Conservation (phyloP, 2,113 vertebrate species). For the Brachyhypopomus occidentalis region DNA sequence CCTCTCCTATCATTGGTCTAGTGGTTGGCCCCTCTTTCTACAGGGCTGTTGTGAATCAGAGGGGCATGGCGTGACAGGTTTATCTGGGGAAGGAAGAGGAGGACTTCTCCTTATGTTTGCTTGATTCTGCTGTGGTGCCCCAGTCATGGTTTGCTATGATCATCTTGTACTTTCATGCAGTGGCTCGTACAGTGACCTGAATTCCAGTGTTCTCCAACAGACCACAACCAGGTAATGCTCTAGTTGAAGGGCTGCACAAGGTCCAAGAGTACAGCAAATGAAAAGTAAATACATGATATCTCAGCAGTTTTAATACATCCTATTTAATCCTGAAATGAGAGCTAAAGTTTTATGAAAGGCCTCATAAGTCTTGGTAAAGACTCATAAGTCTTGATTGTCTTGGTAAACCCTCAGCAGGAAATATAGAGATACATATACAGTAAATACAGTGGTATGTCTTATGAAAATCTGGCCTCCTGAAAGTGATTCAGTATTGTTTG, state of each 20-base stretch:
- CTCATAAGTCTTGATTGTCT: neutral
- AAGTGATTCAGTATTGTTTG: neutral
- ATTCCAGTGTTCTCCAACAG: too few species aligned
- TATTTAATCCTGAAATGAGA: neutral
- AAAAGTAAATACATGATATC: neutral
- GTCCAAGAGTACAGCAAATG: neutral
- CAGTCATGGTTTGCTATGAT: neutral
- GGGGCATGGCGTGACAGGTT: neutral
- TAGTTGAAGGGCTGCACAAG: neutral
- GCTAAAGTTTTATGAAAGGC: neutral
- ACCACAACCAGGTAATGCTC: too few species aligned
- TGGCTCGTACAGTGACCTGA: too few species aligned
- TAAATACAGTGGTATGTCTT: neutral
- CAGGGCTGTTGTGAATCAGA: neutral
- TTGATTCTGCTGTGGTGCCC: neutral
- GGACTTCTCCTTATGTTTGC: neutral
- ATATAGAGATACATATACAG: neutral
- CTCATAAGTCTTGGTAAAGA: neutral
- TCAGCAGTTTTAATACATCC: neutral
- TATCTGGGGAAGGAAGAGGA: constrained; percentile 31
- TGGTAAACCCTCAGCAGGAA: neutral
- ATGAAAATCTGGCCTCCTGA: neutral
- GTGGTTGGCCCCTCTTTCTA: neutral
- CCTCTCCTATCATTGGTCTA: neutral
- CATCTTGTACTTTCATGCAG: neutral